These are phyloP conservation scores for Orthosia cruda DNA, from an alignment of 2,888 invertebrate genomes.

Conservation along the genomic window DNA sequence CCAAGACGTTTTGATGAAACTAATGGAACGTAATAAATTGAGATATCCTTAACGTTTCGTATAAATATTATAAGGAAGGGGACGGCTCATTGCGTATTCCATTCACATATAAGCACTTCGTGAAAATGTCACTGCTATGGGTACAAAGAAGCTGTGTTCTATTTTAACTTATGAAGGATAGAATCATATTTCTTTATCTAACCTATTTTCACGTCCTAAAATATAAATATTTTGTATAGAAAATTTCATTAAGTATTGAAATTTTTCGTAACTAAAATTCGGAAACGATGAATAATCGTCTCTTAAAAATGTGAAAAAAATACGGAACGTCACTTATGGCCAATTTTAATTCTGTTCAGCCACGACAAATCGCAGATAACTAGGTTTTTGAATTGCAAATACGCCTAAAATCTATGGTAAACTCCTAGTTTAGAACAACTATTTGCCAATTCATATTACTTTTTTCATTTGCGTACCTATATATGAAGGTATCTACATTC, in stretches of 20 bases:
- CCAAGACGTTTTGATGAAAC: slow-evolving; percentile 57
- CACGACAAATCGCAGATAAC: too few relatives aligned
- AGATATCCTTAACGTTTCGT: slow-evolving; percentile 80
- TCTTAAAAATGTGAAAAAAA: too few relatives aligned
- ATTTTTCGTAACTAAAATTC: background rate
- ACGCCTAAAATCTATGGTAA: too few relatives aligned
- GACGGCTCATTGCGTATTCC: slow-evolving; percentile 84
- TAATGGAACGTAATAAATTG: slow-evolving; percentile 83
- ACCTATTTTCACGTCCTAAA: slow-evolving; percentile 15
- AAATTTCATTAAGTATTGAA: background rate
- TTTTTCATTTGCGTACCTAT: too few relatives aligned
- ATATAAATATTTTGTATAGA: slow-evolving; percentile 1
- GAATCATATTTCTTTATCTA: slow-evolving; percentile 50
- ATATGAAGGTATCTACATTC: too few relatives aligned
- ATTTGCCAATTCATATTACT: too few relatives aligned
- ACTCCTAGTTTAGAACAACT: too few relatives aligned
- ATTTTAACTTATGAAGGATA: slow-evolving; percentile 62
- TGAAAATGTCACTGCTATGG: slow-evolving; percentile 80
- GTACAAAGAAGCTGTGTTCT: slow-evolving; percentile 72
- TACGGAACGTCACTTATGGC: too few relatives aligned
- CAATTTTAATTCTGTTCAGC: too few relatives aligned
- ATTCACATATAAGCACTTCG: slow-evolving; percentile 82
- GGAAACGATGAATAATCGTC: too few relatives aligned
- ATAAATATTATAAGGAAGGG: slow-evolving; percentile 80
- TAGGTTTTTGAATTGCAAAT: too few relatives aligned